Conservation (phyloP, 2,888 invertebrate species). For the Pterostichus madidus region DNA sequence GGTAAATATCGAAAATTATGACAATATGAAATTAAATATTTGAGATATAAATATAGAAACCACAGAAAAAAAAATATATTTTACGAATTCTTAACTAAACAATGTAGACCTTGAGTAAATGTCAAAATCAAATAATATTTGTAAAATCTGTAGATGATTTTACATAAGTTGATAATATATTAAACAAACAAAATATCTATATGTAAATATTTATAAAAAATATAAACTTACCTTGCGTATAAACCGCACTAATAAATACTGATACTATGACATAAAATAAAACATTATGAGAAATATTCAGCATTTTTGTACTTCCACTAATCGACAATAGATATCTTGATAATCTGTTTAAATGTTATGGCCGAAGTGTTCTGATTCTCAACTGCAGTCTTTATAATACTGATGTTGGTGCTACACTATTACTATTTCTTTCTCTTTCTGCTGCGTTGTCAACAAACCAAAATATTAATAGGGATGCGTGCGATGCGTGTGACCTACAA, state of each 20-base stretch:
- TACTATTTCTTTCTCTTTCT: constrained; percentile 53
- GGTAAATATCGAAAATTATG: not conserved
- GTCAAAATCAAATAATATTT: constrained; percentile 31
- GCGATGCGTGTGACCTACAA: constrained; percentile 37
- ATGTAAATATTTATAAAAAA: not conserved
- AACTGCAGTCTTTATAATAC: constrained; percentile 32
- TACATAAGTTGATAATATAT: constrained; percentile 23
- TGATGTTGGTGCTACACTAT: constrained; percentile 33
- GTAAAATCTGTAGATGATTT: constrained; percentile 13
- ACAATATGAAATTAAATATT: not conserved
- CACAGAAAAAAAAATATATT: constrained; percentile 10
- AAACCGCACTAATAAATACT: not conserved
- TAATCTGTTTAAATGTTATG: constrained; percentile 4
- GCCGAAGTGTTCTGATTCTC: constrained; percentile 17
- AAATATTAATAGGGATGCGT: constrained; percentile 51
- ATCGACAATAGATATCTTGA: not conserved
- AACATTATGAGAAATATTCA: constrained; percentile 29
- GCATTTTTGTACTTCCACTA: constrained; percentile 29
- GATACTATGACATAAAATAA: constrained; percentile 41
- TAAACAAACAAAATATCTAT: constrained; percentile 18
- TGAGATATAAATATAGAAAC: constrained; percentile 12
- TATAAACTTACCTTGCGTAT: constrained; percentile 43
- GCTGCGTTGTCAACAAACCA: constrained; percentile 55
- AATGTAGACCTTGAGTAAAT: constrained; percentile 35
- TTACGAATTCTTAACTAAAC: not conserved